phyloP scores from a whole-genome alignment of 2,888 invertebrate species.

The Geophilus truncorum region DNA sequence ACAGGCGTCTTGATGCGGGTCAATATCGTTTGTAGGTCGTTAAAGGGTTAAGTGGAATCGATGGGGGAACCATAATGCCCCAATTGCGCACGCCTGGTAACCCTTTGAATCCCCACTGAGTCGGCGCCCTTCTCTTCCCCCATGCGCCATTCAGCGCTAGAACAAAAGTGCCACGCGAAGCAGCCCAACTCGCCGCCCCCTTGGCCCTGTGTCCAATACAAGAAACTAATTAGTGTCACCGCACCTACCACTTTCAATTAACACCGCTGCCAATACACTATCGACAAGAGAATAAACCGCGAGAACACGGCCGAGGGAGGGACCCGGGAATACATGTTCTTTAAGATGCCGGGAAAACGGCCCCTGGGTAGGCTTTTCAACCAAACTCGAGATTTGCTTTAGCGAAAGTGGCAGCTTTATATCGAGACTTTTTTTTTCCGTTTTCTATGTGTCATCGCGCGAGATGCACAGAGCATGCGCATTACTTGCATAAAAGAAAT shows the following conservation, averaged over 20 bases:
- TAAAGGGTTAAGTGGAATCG: conserved; percentile 34
- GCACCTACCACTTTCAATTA: background rate
- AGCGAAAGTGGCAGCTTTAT: background rate
- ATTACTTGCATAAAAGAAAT: background rate
- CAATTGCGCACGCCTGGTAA: conserved; percentile 34
- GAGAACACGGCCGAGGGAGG: background rate
- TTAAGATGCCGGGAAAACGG: background rate
- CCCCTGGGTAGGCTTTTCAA: background rate
- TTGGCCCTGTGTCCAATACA: background rate
- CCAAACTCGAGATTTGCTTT: background rate
- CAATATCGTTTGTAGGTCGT: conserved; percentile 34
- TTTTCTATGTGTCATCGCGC: background rate
- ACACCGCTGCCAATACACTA: background rate
- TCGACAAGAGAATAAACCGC: background rate
- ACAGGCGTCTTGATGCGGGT: conserved; percentile 23
- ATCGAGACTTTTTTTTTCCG: background rate
- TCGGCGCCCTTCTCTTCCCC: background rate
- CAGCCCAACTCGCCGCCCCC: background rate
- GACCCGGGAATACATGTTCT: background rate
- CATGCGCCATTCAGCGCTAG: conserved; percentile 1
- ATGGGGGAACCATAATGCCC: conserved; percentile 32
- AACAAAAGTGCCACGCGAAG: background rate
- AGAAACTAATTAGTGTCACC: background rate
- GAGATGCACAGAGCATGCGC: background rate
- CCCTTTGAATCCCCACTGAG: conserved; percentile 31